phyloP scores from a whole-genome alignment of 2,888 invertebrate genomes.

The Strigamia crassipes region DNA sequence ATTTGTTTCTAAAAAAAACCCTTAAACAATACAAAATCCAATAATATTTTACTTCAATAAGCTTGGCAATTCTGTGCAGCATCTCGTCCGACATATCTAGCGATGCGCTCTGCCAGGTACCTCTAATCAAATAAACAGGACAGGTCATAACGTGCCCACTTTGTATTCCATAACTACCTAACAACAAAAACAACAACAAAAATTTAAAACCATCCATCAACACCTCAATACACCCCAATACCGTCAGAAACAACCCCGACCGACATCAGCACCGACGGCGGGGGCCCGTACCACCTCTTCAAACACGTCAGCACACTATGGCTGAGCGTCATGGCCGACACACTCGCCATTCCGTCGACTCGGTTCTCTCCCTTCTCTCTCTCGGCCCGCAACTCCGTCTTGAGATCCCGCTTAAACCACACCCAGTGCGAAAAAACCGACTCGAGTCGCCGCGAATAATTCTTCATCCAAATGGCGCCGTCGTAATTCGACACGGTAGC shows the following conservation, averaged over 20 bases:
- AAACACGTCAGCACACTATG: neutral
- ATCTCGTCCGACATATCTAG: neutral
- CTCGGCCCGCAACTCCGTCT: slow-evolving; percentile 11
- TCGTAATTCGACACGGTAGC: neutral
- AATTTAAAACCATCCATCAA: neutral
- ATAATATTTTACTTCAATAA: neutral
- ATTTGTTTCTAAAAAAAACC: too few species aligned
- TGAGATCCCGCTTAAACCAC: slow-evolving; percentile 41
- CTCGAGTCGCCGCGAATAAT: neutral
- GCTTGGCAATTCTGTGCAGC: neutral
- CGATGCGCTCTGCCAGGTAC: neutral
- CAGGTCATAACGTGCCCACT: slow-evolving; percentile 22
- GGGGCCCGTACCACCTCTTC: slow-evolving; percentile 25
- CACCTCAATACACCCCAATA: neutral
- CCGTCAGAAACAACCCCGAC: slow-evolving; percentile 44
- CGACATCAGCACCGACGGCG: neutral
- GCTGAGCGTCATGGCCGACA: neutral
- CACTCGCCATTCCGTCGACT: neutral
- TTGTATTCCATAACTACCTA: slow-evolving; percentile 36
- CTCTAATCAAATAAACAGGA: slow-evolving; percentile 7
- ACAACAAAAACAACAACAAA: neutral
- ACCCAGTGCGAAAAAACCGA: slow-evolving; percentile 14
- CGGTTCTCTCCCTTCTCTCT: neutral
- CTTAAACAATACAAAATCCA: too few species aligned
- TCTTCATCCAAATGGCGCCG: slow-evolving; percentile 39